A percentile compares a stretch with the other conserved stretches of the same genome.
Conservation (phyloP, 1,140 invertebrate species). For the Drosophila willistoni region DNA sequence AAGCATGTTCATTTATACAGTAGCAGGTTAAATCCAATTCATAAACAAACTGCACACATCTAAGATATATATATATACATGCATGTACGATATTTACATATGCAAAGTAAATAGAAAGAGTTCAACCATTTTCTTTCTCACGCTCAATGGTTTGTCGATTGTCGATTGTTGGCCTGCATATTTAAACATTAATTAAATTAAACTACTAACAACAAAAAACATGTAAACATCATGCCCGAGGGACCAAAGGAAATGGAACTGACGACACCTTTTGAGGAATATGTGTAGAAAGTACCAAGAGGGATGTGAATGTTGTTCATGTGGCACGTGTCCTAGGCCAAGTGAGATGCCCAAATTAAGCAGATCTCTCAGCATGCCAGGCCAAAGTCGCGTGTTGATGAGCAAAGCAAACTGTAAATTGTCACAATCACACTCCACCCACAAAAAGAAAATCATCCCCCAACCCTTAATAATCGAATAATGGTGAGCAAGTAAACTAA, state of each 20-base stretch:
- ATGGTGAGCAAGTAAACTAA: background rate
- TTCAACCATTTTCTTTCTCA: constrained; percentile 41
- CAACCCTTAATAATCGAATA: background rate
- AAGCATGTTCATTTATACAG: constrained; percentile 32
- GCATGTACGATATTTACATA: constrained; percentile 1
- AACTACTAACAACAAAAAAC: constrained; percentile 71
- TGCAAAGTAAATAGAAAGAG: background rate
- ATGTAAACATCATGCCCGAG: constrained; percentile 64
- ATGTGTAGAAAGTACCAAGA: background rate
- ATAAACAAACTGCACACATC: constrained; percentile 19
- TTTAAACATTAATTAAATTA: constrained; percentile 77
- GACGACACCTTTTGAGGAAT: constrained; percentile 55
- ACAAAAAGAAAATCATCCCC: background rate
- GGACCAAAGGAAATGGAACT: constrained; percentile 22
- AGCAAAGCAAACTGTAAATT: constrained; percentile 74
- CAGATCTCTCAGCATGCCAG: constrained; percentile 46
- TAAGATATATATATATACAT: too few species aligned
- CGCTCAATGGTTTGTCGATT: constrained; percentile 28
- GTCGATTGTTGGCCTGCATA: constrained; percentile 43
- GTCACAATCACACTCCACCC: constrained; percentile 52
- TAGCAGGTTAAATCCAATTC: constrained; percentile 48
- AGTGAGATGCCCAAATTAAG: constrained; percentile 64
- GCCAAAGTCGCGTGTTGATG: constrained; percentile 67
- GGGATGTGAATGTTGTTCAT: background rate
- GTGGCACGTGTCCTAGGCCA: constrained; percentile 57